A percentile compares a stretch with the other conserved stretches of the same genome.
phyloP scores from a whole-genome alignment of 2,113 vertebrate genomes.

The Megaceryle torquata region DNA sequence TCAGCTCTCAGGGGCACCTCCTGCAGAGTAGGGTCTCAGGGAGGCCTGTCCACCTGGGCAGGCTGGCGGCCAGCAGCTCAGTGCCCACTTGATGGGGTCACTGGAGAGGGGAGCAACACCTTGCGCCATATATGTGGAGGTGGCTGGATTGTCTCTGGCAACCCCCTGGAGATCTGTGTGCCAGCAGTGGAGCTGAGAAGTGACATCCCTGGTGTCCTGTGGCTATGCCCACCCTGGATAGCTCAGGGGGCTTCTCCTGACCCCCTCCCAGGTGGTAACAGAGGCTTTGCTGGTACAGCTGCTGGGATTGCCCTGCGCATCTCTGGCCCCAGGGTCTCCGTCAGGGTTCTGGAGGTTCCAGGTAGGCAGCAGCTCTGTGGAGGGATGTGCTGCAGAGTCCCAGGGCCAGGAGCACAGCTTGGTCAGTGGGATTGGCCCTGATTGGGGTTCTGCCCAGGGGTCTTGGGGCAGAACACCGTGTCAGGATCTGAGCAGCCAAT shows the following conservation, averaged over 20 bases:
- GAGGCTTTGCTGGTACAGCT: background rate
- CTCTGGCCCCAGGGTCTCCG: background rate
- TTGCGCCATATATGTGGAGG: accelerated
- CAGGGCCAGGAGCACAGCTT: accelerated
- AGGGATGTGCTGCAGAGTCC: accelerated
- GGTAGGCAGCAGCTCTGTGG: background rate
- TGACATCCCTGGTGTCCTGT: accelerated
- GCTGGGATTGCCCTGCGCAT: accelerated
- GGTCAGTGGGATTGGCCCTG: no score
- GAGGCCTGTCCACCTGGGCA: accelerated
- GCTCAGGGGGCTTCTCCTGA: background rate
- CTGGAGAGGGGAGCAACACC: accelerated
- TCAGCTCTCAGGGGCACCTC: background rate
- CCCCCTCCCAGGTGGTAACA: background rate
- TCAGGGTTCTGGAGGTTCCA: background rate
- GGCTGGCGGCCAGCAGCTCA: accelerated
- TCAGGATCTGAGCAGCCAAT: background rate
- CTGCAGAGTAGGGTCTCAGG: accelerated
- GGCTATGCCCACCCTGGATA: background rate
- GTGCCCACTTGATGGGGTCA: accelerated
- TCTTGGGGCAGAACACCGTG: background rate
- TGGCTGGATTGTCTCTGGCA: background rate
- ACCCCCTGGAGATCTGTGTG: background rate
- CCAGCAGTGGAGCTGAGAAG: accelerated
- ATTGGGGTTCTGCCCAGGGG: background rate